These are phyloP conservation scores for Austrolebias charrua DNA, from an alignment of 2,797 vertebrate species.

Conservation along the genomic window DNA sequence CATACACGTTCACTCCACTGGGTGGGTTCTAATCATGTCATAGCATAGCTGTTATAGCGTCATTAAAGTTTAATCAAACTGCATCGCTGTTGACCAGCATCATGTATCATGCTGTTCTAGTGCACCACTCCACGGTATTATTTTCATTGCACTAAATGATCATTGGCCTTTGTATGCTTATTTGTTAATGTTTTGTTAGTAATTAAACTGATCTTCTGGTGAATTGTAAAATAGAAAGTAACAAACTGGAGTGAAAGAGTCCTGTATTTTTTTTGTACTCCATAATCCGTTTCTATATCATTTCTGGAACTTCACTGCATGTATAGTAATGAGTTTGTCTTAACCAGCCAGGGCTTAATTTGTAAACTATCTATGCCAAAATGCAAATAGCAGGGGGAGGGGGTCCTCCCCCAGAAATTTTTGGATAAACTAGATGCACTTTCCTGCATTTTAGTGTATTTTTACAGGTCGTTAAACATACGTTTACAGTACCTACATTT, in stretches of 20 bases:
- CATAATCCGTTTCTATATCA: background rate
- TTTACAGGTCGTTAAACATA: too few species aligned
- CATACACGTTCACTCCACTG: too few species aligned
- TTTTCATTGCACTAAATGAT: conserved; percentile 68
- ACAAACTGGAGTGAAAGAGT: conserved; percentile 63
- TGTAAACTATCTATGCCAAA: too few species aligned
- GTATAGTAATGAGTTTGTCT: too few species aligned
- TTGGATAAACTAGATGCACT: too few species aligned
- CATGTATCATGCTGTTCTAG: conserved; percentile 16
- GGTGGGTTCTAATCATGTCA: too few species aligned
- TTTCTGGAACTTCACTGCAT: too few species aligned
- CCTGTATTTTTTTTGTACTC: background rate
- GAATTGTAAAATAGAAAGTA: conserved; percentile 63
- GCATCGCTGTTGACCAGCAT: conserved; percentile 29
- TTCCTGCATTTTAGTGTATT: too few species aligned
- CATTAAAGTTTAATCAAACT: conserved; percentile 9
- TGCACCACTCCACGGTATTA: conserved; percentile 49
- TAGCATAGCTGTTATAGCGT: conserved; percentile 4
- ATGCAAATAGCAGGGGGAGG: too few species aligned
- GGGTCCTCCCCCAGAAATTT: too few species aligned
- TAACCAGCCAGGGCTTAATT: too few species aligned
- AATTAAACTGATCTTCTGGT: conserved; percentile 49
- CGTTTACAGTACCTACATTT: too few species aligned
- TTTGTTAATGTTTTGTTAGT: conserved; percentile 46
- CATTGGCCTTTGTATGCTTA: conserved; percentile 67